Base-by-base conservation (phyloP, 2,888 invertebrate species). In the Sminthurides aquaticus region DNA sequence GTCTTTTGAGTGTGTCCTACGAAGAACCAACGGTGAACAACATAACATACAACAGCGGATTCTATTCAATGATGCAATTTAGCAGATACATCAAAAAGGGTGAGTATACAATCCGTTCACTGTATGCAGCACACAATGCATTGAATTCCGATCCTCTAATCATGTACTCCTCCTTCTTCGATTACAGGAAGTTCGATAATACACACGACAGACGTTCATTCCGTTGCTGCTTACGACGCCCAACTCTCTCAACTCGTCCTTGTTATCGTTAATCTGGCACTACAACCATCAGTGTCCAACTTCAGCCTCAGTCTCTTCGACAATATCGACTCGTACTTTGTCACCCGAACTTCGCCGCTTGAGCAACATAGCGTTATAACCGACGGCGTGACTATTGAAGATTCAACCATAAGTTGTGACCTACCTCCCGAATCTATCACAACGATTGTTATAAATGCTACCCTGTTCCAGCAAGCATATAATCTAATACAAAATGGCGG, bases 71-170 rank as follows among this genome's bases (percentile, higher is more conserved):
- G 62, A 59, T 63, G 48, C 74, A 74, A 62, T 73, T 74, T 62
- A 71, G 69, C 29, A 71, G 68, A 34, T 73, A 71, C 57, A 71
- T 74, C 20, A 66, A 60, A 25, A 67, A 71, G 67, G 74, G 72
- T 67, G 59, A 34, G 24, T 5, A 29, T 48, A 57, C 22, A 48
- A 28, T 57, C 5, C 24, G n/a, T 57, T 57, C 18, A 43, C 11
- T 43, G 18, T 43, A 15, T 43, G 18, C 11, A 15, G 11, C 18
- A 18, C 11, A 18, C 48, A 15, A 43, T 43, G 11, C 11, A 18
- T 11, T 18, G 11, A 43, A 11, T 11, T 43, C 48, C 11, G 18
- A 43, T 43, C 11, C 48, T n/a, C n/a, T n/a, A n/a, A n/a, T n/a
- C n/a, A n/a, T n/a, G n/a, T n/a, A n/a, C n/a, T n/a, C n/a, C n/a